Evolutionary conservation across 2,888 invertebrate species (phyloP).

Genomic region (Smittia aterrima): DNA sequence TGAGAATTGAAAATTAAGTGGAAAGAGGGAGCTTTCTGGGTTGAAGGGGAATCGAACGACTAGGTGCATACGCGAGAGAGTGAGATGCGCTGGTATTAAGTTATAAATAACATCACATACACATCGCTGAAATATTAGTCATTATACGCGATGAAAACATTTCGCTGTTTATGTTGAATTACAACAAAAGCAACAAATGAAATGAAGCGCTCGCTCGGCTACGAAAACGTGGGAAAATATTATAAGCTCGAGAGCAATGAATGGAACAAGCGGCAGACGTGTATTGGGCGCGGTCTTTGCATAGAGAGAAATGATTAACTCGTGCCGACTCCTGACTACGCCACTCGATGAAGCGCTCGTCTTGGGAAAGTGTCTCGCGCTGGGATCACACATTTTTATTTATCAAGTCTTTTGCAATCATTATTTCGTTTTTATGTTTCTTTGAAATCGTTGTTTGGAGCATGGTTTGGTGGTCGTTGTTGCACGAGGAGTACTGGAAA

Average conservation of each 20-base stretch:
- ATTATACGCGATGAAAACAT: conserved; percentile 41
- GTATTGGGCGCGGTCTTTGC: neutral
- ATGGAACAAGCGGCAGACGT: conserved; percentile 36
- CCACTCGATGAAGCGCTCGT: neutral
- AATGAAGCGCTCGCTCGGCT: conserved; percentile 40
- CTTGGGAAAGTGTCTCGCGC: conserved; percentile 37
- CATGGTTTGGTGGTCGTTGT: conserved; percentile 1
- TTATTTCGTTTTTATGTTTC: conserved; percentile 37
- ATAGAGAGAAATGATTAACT: conserved; percentile 4
- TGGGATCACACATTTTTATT: conserved; percentile 40
- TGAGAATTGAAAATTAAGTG: neutral
- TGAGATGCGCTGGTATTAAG: conserved; percentile 29
- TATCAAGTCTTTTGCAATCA: conserved; percentile 42
- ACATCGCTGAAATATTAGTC: conserved; percentile 41
- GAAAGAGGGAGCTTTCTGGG: conserved; percentile 19
- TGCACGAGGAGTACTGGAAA: conserved; percentile 35
- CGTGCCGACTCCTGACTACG: conserved; percentile 30
- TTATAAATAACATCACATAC: conserved; percentile 41
- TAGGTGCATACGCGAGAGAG: conserved; percentile 33
- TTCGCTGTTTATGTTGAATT: conserved; percentile 40
- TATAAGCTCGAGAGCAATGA: conserved; percentile 38
- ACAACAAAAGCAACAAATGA: conserved; percentile 33
- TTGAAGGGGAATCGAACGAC: neutral
- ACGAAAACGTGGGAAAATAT: conserved; percentile 38
- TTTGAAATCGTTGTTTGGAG: conserved; percentile 7